Percentiles rank a stretch among this genome's conserved stretches.
phyloP scores from a whole-genome alignment of 2,797 vertebrate genomes.

The Pogonophryne albipinna region DNA sequence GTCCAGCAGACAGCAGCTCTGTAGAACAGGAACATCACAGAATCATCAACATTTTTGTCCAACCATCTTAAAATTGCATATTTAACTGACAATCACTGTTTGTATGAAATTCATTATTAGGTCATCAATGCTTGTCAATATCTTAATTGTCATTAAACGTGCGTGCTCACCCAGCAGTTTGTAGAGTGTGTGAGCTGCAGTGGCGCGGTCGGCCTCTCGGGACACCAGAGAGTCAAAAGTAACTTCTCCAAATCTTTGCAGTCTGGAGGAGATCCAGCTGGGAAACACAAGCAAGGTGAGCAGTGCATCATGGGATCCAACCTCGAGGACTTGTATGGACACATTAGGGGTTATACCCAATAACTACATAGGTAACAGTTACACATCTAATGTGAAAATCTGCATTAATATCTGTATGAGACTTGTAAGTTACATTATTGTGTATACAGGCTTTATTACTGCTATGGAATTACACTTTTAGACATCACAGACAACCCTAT shows the following conservation, averaged over 20 bases:
- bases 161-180: slow-evolving; percentile 82
- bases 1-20: slow-evolving; percentile 76
- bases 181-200: slow-evolving; percentile 80
- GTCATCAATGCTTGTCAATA: neutral
- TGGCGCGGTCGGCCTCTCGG: slow-evolving; percentile 72
- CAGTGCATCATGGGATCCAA: neutral
- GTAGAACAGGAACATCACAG: slow-evolving; percentile 31
- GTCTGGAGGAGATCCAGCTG: slow-evolving; percentile 67
- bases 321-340: neutral
- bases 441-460: too few species aligned
- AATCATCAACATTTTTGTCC: neutral
- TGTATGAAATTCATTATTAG: neutral
- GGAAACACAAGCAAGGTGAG: slow-evolving; percentile 1
- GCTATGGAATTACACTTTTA: too few species aligned
- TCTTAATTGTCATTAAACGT: neutral
- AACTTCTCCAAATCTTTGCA: slow-evolving; percentile 68
- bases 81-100: neutral
- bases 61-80: neutral
- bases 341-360: neutral
- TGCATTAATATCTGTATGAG: too few species aligned
- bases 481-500: too few species aligned
- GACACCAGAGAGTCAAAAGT: slow-evolving; percentile 83
- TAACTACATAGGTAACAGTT: neutral
- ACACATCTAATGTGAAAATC: too few species aligned
- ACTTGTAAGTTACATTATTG: too few species aligned